Evolutionary conservation across 2,888 invertebrate species (phyloP).

Genomic region (Fabriciana adippe): DNA sequence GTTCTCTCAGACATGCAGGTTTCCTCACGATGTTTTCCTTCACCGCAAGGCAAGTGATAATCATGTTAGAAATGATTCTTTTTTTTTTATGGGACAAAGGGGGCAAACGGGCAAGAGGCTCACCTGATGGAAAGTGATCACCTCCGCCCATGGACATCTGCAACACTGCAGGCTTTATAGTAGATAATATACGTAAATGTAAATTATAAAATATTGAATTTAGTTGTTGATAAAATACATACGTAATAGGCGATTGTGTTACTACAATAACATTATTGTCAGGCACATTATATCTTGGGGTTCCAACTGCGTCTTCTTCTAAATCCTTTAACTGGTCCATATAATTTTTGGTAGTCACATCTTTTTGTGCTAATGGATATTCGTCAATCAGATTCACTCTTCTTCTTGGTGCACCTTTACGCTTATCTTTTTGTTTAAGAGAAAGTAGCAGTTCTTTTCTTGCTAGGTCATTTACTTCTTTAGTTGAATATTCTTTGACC

Average conservation of each 20-base stretch:
- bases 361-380: slow-evolving; percentile 33
- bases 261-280: slow-evolving; percentile 66
- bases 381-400: slow-evolving; percentile 43
- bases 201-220: neutral
- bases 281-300: slow-evolving; percentile 57
- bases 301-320: slow-evolving; percentile 71
- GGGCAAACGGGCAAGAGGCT: too few relatives aligned
- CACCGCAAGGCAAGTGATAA: too few relatives aligned
- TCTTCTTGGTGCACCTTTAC: slow-evolving; percentile 51
- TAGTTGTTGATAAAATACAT: slow-evolving; percentile 41
- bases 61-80: too few relatives aligned
- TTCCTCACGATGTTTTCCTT: too few relatives aligned
- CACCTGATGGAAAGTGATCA: too few relatives aligned
- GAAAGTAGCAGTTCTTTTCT: slow-evolving; percentile 58
- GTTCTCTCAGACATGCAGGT: too few relatives aligned
- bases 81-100: too few relatives aligned
- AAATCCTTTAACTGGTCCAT: slow-evolving; percentile 61
- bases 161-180: too few relatives aligned
- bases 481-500: slow-evolving; percentile 72
- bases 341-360: slow-evolving; percentile 54
- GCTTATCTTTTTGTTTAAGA: slow-evolving; percentile 54
- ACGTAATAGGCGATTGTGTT: slow-evolving; percentile 57
- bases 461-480: slow-evolving; percentile 68
- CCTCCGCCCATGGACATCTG: too few relatives aligned
- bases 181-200: too few relatives aligned